phyloP scores from a whole-genome alignment of 2,113 vertebrate genomes.

The Pavo muticus region DNA sequence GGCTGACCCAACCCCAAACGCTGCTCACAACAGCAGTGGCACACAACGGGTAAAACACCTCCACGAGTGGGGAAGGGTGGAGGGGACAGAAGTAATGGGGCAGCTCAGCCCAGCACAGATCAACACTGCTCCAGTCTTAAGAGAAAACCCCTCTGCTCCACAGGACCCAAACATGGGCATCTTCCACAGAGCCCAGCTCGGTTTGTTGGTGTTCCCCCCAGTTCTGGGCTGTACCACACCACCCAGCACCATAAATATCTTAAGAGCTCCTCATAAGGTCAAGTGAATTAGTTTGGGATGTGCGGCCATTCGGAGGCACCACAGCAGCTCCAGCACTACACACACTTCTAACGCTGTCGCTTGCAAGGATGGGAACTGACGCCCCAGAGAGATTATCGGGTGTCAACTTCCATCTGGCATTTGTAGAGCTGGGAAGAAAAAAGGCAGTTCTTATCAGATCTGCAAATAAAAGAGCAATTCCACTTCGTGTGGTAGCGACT shows the following conservation, averaged over 20 bases:
- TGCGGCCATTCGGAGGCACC: background rate
- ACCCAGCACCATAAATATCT: background rate
- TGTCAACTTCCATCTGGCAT: slow-evolving; percentile 67
- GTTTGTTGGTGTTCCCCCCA: background rate
- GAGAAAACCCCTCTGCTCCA: background rate
- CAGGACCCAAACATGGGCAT: background rate
- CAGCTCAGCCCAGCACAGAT: background rate
- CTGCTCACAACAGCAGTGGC: background rate
- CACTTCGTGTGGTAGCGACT: slow-evolving; percentile 31
- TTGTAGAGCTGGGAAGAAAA: slow-evolving; percentile 5
- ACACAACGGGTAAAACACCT: background rate
- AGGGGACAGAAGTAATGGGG: background rate
- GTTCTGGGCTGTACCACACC: background rate
- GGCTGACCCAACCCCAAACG: background rate
- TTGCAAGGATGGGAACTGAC: slow-evolving; percentile 24
- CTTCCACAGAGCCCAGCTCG: background rate
- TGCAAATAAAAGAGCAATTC: slow-evolving; percentile 37
- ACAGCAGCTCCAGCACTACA: background rate
- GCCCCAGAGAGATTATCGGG: slow-evolving; percentile 24
- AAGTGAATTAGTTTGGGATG: slow-evolving; percentile 28
- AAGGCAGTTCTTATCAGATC: slow-evolving; percentile 54
- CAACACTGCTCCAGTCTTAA: background rate
- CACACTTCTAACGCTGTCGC: background rate
- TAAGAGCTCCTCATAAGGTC: background rate
- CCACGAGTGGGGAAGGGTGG: background rate